These are phyloP conservation scores for Phortica okadai DNA, from an alignment of 2,888 invertebrate species.

Conservation along the genomic window DNA sequence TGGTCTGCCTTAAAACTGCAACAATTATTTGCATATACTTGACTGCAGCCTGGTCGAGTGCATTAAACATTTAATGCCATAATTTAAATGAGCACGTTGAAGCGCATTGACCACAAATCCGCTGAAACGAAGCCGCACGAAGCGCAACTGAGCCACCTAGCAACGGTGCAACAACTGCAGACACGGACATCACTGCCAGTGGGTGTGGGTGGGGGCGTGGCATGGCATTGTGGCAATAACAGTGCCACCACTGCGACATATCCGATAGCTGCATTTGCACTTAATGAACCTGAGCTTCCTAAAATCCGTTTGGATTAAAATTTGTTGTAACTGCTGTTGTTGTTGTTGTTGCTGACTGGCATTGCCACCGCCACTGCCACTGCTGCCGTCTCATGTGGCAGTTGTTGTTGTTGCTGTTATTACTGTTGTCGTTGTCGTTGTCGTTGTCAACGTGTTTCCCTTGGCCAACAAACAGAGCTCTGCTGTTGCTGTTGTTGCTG, in stretches of 20 bases:
- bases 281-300: slow-evolving; percentile 33
- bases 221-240: background rate
- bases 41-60: slow-evolving; percentile 41
- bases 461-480: background rate
- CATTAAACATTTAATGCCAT: slow-evolving; percentile 24
- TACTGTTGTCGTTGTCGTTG: background rate
- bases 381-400: background rate
- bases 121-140: slow-evolving; percentile 14
- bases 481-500: background rate
- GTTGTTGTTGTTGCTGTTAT: background rate
- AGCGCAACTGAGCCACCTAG: background rate
- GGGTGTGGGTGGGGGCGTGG: background rate
- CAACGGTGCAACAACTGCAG: background rate
- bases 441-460: background rate
- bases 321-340: slow-evolving; percentile 6
- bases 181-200: background rate
- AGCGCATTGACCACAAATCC: slow-evolving; percentile 26
- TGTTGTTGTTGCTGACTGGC: background rate
- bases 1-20: slow-evolving; percentile 18
- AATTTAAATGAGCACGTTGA: slow-evolving; percentile 19
- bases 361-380: background rate
- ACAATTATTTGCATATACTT: slow-evolving; percentile 44
- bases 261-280: slow-evolving; percentile 26
- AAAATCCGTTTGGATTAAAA: slow-evolving; percentile 28
- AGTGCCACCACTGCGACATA: slow-evolving; percentile 10